A percentile compares a stretch with the other conserved stretches of the same genome.
Conservation (phyloP, 2,113 vertebrate genomes). For the Piaya cayana region DNA sequence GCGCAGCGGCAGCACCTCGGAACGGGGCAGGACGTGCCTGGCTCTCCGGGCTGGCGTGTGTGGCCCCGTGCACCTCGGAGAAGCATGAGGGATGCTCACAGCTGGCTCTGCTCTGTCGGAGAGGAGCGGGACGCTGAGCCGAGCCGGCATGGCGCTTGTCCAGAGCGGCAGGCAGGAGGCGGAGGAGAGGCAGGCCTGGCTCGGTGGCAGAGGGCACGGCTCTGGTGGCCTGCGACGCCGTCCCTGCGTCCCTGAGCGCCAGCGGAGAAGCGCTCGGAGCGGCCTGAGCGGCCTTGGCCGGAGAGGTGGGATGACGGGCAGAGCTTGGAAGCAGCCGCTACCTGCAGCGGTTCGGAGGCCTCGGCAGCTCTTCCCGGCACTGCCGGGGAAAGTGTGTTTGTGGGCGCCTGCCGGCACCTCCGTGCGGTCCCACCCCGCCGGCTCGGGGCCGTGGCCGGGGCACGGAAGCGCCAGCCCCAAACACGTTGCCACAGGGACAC, state of each 20-base stretch:
- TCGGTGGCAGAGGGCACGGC: background rate
- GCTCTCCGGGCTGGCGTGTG: rapidly evolving
- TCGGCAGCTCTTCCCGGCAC: background rate
- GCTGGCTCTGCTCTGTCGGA: background rate
- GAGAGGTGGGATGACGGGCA: constrained; percentile 12
- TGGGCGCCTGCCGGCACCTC: background rate
- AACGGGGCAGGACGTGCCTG: rapidly evolving
- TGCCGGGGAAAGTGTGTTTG: background rate
- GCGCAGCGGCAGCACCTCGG: rapidly evolving
- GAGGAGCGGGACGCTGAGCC: background rate
- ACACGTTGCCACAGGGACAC: background rate
- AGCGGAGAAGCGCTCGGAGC: background rate
- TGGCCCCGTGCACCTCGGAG: background rate
- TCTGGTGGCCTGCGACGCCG: background rate
- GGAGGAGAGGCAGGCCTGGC: background rate
- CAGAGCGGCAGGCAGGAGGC: background rate
- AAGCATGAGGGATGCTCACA: background rate
- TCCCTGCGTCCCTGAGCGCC: background rate
- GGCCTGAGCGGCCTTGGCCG: background rate
- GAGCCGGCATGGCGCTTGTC: rapidly evolving
- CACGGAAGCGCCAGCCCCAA: background rate
- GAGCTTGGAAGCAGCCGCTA: background rate
- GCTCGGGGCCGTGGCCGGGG: background rate
- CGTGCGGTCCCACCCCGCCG: background rate
- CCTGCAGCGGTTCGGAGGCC: background rate